Evolutionary conservation across 2,888 invertebrate species (phyloP), one percentile per base, ranked within the genome.

Genomic region (Cheilosia urbana): DNA sequence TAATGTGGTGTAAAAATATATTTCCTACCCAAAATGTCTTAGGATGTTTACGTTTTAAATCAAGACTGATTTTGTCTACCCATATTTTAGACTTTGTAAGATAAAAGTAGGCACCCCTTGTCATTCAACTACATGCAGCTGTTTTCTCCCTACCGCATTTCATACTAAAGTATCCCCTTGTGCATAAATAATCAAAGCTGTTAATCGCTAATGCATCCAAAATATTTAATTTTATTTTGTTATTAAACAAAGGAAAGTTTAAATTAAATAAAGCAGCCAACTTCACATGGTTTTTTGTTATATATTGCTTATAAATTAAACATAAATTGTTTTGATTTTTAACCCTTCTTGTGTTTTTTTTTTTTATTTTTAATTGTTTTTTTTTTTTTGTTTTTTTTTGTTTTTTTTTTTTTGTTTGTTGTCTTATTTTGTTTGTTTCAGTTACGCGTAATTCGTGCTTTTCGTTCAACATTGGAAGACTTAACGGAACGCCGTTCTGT

Each of bases 391-490:
- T 91, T 90, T 89, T 90, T 90, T 90, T 91, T 91, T 90, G 88
- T 91, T 90, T 91, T n/a, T n/a, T n/a, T 89, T 89, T 84, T 89
- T 90, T 90, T 89, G 90, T 91, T 91, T 91, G 90, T 91, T 91
- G 90, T 91, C 90, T 89, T 90, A 90, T 90, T 91, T 91, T 90
- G 88, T 91, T 90, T 91, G 90, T 97, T 97, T 95, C 98, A 99
- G 99, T 96, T 99, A 95, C 98, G 99, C 94, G 99, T 99, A 94
- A 98, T 99, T 94, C 97, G 98, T 95, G 99, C 99, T 93, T 99
- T 99, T 97, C 98, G 97, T 95, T 98, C 98, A 92, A 98, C 97
- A 93, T 95, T 99, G 95, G 99, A 99, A 96, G 99, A 99, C 95
- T 95, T 99, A 94, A 99, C 98, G 94, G 99, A 99, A 94, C 96